phyloP scores from a whole-genome alignment of 2,113 vertebrate genomes.

The Taurulus bubalis region DNA sequence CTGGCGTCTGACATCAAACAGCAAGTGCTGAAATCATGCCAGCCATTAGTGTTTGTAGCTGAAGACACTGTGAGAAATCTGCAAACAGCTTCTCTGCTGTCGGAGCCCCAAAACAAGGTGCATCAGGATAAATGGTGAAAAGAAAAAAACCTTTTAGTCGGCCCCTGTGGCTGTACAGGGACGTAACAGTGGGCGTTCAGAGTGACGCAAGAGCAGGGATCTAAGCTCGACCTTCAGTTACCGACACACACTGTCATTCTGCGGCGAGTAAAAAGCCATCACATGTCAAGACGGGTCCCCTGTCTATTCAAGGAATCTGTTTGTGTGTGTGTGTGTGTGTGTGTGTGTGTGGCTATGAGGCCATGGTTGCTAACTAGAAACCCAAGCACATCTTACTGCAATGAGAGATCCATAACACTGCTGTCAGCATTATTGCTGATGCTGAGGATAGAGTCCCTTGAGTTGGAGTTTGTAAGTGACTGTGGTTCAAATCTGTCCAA shows the following conservation, averaged over 20 bases:
- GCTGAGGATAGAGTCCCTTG: neutral
- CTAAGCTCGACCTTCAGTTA: conserved; percentile 60
- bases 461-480: neutral
- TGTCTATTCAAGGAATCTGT: conserved; percentile 38
- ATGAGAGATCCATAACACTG: conserved; percentile 6
- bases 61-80: conserved; percentile 17
- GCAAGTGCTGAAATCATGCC: conserved; percentile 40
- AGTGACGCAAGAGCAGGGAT: conserved; percentile 23
- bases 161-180: neutral
- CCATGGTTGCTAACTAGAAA: neutral
- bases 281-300: conserved; percentile 43
- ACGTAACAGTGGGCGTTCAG: conserved; percentile 14
- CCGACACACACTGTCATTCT: conserved; percentile 55
- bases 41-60: conserved; percentile 34
- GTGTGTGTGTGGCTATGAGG: neutral
- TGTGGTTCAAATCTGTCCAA: neutral
- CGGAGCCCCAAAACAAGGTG: conserved; percentile 20
- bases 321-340: neutral
- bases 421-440: conserved; percentile 2
- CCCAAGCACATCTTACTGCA: conserved; percentile 23
- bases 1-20: conserved; percentile 51
- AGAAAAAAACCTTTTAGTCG: conserved; percentile 23
- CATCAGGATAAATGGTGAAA: conserved; percentile 20
- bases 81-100: conserved; percentile 6
- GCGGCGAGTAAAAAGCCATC: conserved; percentile 51